Evolutionary conservation across 2,888 invertebrate genomes (phyloP).

Genomic region (Hemistola chrysoprasaria): DNA sequence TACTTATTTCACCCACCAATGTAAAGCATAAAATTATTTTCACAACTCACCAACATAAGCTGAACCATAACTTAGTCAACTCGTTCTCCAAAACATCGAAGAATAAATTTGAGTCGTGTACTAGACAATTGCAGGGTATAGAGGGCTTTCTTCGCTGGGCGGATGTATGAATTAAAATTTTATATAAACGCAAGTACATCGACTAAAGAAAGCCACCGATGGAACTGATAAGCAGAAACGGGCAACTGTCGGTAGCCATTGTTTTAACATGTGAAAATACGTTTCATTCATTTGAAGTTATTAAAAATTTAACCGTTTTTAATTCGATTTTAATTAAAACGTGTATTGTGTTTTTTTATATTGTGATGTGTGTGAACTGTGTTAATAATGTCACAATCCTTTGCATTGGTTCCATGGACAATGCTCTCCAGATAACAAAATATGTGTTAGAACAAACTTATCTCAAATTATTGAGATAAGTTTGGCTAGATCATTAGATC

Average conservation of each 20-base stretch:
- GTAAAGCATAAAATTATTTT: constrained; percentile 49
- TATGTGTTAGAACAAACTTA: too few species aligned
- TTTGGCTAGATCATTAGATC: too few species aligned
- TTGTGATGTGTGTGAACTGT: constrained; percentile 2
- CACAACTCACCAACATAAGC: constrained; percentile 27
- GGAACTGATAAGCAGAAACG: constrained; percentile 61
- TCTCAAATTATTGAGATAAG: too few species aligned
- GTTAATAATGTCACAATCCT: too few species aligned
- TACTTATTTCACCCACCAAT: constrained; percentile 40
- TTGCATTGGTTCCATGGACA: too few species aligned
- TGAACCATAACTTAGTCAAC: constrained; percentile 10
- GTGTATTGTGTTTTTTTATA: constrained; percentile 21
- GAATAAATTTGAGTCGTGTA: neutral
- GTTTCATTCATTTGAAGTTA: constrained; percentile 46
- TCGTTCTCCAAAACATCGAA: constrained; percentile 13
- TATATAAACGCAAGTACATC: constrained; percentile 60
- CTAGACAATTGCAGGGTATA: constrained; percentile 19
- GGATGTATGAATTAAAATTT: constrained; percentile 65
- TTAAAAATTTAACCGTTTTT: constrained; percentile 61
- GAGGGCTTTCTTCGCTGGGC: constrained; percentile 38
- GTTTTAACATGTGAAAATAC: constrained; percentile 74
- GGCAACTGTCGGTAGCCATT: constrained; percentile 74
- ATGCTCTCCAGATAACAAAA: too few species aligned
- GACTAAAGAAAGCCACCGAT: constrained; percentile 72
- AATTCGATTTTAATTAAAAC: constrained; percentile 67